Evolutionary conservation across 2,797 vertebrate species (phyloP).

Genomic region (Paratrypauchen microcephalus): DNA sequence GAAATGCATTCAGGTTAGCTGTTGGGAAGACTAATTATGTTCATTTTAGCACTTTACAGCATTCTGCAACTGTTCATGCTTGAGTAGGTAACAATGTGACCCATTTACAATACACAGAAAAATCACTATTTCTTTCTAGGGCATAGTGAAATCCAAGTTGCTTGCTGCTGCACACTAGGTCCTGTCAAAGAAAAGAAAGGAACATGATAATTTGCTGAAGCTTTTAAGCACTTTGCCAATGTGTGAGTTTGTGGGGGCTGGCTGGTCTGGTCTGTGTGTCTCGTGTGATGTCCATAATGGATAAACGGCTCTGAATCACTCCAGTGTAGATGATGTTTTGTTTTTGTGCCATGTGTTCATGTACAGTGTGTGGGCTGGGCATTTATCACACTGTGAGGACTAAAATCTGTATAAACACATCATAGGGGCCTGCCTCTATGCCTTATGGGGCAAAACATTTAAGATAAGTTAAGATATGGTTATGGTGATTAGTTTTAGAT

Average conservation of each 20-base stretch:
- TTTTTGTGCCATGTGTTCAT: constrained; percentile 33
- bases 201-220: constrained; percentile 55
- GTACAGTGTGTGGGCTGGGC: constrained; percentile 9
- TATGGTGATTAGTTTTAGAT: too few species aligned
- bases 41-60: constrained; percentile 14
- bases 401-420: too few species aligned
- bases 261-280: constrained; percentile 21
- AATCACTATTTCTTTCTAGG: constrained; percentile 22
- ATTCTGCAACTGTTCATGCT: constrained; percentile 19
- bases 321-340: constrained; percentile 50
- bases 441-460: too few species aligned
- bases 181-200: constrained; percentile 36
- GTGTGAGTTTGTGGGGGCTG: constrained; percentile 46
- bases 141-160: constrained; percentile 33
- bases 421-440: too few species aligned
- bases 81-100: constrained; percentile 20
- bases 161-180: constrained; percentile 13
- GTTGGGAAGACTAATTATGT: constrained; percentile 25
- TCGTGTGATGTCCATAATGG: constrained; percentile 52
- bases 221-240: constrained; percentile 60
- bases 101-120: constrained; percentile 20
- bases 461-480: too few species aligned
- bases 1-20: constrained; percentile 45
- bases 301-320: constrained; percentile 59
- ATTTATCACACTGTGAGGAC: neutral